Base-by-base conservation (phyloP, 2,888 invertebrate genomes). In the Sphinx pinastri region DNA sequence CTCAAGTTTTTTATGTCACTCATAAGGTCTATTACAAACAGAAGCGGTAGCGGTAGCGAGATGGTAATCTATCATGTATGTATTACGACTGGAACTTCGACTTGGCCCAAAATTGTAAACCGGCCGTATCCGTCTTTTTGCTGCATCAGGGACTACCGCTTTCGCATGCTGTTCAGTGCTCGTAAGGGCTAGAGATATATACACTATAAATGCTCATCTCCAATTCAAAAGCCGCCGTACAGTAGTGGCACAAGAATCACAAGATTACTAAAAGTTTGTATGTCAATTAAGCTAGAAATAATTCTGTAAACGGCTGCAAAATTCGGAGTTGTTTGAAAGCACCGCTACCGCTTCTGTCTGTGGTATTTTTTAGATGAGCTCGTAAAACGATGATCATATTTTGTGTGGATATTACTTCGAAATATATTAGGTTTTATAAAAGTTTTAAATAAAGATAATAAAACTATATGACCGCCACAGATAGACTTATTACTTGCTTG, bases 1-100 rank as follows among this genome's bases (percentile, higher is more conserved):
- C 13, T 38, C 6, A 63, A 49, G 47, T 49, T 63, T 63, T 60
- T 63, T 63, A 63, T 63, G 47, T 63, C 49, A 13, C 16, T 63
- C 49, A 63, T 49, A 49, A 47, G n/a, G 60, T n/a, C 60, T 16
- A 45, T 60, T 7, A 58, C 7, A 14, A 12, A 19, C 6, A 12
- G 47, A 49, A 19, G 16, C 16, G 63, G 16, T 63, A n/a, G 60
- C 12, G 45, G 12, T 47, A 19, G 19, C 60, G 19, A 19, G 19
- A 12, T 55, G 12, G 55, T 11, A 3, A 55, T 19, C 11, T 55
- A 11, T n/a, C 19, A 55, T 55, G 8, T 5, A 8, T 38, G 25
- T 2, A 25, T 25, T 25, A 25, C 25, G 38, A 38, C 38, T 4
- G 38, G 38, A 2, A 38, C 38, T 38, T 38, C 38, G 38, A 38